Percentiles rank a stretch among this genome's conserved stretches.
These are phyloP conservation scores for Pseudopleuronectes americanus DNA, from an alignment of 2,797 vertebrate species.

Conservation along the genomic window DNA sequence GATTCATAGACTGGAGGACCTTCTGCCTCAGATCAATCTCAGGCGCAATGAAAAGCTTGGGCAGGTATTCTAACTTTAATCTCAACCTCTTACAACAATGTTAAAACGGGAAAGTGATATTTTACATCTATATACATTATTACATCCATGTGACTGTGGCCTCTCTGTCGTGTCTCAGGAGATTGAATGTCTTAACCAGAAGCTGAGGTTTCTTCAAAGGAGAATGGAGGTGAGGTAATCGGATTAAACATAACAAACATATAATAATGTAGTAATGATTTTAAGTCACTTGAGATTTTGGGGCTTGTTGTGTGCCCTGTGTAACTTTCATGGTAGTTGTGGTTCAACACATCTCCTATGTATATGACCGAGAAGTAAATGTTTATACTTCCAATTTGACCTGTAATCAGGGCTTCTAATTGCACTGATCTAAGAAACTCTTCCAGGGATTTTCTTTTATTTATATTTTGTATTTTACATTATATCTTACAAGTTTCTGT, in stretches of 20 bases:
- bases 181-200: conserved; percentile 81
- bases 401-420: too few species aligned
- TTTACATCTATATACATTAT: not conserved
- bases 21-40: conserved; percentile 82
- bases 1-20: conserved; percentile 83
- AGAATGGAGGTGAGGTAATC: conserved; percentile 80
- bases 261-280: not conserved
- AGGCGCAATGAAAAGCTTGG: conserved; percentile 75
- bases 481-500: not conserved
- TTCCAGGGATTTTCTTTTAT: not conserved
- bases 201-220: conserved; percentile 82
- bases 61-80: conserved; percentile 69
- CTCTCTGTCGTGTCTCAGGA: conserved; percentile 69
- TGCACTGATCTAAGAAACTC: not conserved
- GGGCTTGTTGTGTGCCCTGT: not conserved
- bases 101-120: not conserved
- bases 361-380: not conserved
- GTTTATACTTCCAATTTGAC: too few species aligned
- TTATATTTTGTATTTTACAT: too few species aligned
- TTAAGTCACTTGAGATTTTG: not conserved
- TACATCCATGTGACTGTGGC: not conserved
- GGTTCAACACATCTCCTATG: not conserved
- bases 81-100: not conserved
- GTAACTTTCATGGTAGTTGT: not conserved
- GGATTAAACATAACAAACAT: not conserved